phyloP scores from a whole-genome alignment of 1,140 invertebrate genomes.

The Armadillidium nasatum region DNA sequence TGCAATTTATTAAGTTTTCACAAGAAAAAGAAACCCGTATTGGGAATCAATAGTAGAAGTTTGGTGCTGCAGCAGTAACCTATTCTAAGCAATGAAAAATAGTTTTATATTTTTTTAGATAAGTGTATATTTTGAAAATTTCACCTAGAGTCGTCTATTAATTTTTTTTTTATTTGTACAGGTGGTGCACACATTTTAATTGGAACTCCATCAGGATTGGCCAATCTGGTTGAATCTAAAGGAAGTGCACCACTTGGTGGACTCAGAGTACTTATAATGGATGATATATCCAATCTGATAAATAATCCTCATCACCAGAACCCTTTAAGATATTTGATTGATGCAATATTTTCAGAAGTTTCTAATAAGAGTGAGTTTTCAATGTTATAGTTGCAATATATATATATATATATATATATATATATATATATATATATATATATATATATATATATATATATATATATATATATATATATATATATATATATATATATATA shows the following conservation, averaged over 20 bases:
- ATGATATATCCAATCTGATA: neutral
- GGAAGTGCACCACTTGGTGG: constrained; percentile 1
- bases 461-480: constrained; percentile 6
- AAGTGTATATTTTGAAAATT: too few relatives aligned
- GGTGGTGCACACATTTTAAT: neutral
- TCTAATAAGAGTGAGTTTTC: neutral
- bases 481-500: constrained; percentile 20
- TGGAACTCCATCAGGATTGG: neutral
- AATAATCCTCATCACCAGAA: neutral
- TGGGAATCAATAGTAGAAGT: too few relatives aligned
- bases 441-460: constrained; percentile 23
- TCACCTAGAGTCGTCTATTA: too few relatives aligned
- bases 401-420: constrained; percentile 24
- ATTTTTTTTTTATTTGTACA: neutral
- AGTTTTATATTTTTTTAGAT: too few relatives aligned
- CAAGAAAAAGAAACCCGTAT: too few relatives aligned
- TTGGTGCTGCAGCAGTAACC: too few relatives aligned
- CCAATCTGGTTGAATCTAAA: neutral
- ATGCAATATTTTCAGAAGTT: neutral
- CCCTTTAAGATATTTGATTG: neutral
- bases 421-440: constrained; percentile 20
- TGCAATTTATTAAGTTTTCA: too few relatives aligned
- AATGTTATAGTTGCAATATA: neutral
- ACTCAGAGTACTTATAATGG: neutral
- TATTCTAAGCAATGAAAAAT: too few relatives aligned